A percentile compares a stretch with the other conserved stretches of the same genome.
phyloP scores from a whole-genome alignment of 2,888 invertebrate genomes.

The Mesorhabditis spiculigera region DNA sequence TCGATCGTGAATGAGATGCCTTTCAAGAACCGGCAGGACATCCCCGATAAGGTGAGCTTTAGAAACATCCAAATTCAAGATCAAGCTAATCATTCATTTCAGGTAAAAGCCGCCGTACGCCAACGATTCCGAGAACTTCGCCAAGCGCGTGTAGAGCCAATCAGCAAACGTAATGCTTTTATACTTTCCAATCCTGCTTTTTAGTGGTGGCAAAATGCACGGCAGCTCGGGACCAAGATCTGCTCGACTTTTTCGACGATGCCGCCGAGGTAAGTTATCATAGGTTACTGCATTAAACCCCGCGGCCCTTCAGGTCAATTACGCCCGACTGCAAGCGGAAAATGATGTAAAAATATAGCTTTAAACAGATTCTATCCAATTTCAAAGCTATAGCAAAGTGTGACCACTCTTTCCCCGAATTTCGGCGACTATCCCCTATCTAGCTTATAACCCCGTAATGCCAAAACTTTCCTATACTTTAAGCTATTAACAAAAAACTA shows the following conservation, averaged over 20 bases:
- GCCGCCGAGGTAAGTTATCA: not conserved
- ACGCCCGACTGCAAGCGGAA: not conserved
- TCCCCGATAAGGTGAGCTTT: slow-evolving; percentile 2
- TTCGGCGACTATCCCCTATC: too few relatives aligned
- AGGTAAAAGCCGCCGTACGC: not conserved
- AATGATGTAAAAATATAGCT: slow-evolving; percentile 1
- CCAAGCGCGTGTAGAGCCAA: not conserved
- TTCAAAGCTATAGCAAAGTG: not conserved
- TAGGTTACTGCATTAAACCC: too few relatives aligned
- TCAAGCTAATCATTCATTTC: not conserved
- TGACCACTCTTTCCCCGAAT: too few relatives aligned
- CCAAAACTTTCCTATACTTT: not conserved
- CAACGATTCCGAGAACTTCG: slow-evolving; percentile 3
- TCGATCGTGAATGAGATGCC: slow-evolving; percentile 4
- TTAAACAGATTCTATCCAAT: slow-evolving; percentile 1
- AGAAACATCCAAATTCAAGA: not conserved
- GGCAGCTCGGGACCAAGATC: not conserved
- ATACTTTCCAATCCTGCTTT: too few relatives aligned
- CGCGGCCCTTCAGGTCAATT: not conserved
- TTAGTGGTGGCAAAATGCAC: not conserved
- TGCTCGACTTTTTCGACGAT: not conserved
- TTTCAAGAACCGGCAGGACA: slow-evolving; percentile 4
- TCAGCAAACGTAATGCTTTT: not conserved
- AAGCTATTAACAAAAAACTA: not conserved
- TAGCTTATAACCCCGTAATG: too few relatives aligned